Percentiles rank a stretch among this genome's conserved stretches.
These are phyloP conservation scores for Seriola quinqueradiata DNA, from an alignment of 2,113 vertebrate genomes.

Conservation along the genomic window DNA sequence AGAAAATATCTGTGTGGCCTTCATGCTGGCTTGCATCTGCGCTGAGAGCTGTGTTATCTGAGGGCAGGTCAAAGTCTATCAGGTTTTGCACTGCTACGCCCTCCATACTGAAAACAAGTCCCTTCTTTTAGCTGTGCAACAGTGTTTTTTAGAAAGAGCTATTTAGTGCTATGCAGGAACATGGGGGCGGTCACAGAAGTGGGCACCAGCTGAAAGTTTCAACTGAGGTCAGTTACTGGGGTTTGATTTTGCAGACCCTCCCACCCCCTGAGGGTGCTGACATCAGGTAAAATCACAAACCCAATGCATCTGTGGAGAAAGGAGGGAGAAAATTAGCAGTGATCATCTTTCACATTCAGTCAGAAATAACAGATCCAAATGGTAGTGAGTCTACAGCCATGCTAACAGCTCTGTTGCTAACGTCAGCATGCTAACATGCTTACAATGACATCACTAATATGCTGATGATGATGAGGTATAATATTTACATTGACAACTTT, in stretches of 20 bases:
- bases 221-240: neutral
- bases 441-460: no score
- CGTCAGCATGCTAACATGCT: no score
- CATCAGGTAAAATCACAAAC: conserved; percentile 41
- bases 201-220: conserved; percentile 4
- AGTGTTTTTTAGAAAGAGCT: neutral
- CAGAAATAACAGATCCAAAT: neutral
- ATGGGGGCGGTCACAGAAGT: conserved; percentile 8
- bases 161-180: conserved; percentile 15
- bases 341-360: neutral
- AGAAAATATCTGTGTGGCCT: conserved; percentile 57
- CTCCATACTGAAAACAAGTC: conserved; percentile 84
- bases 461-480: no score
- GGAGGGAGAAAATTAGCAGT: neutral
- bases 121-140: neutral
- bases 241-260: conserved; percentile 25
- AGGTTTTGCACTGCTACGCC: conserved; percentile 88
- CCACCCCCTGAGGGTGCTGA: conserved; percentile 54
- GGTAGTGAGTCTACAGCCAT: neutral
- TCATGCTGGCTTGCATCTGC: conserved; percentile 54
- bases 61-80: conserved; percentile 87
- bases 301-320: conserved; percentile 63
- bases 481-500: no score
- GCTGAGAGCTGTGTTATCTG: conserved; percentile 65
- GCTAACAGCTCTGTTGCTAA: neutral